These are phyloP conservation scores for Cheilosia impressa DNA, from an alignment of 2,888 invertebrate species.

Conservation along the genomic window DNA sequence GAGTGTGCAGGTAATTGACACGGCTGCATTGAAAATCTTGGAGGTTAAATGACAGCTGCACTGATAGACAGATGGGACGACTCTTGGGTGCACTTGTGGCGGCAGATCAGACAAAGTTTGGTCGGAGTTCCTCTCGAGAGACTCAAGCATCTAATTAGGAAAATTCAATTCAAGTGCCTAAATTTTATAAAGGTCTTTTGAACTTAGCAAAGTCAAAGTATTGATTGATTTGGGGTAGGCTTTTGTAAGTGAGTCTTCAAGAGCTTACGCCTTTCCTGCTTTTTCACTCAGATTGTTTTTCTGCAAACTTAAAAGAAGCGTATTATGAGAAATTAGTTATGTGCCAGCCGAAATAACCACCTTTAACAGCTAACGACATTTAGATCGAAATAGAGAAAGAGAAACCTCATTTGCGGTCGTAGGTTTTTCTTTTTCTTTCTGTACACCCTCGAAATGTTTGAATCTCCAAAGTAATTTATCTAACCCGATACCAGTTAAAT, in stretches of 20 bases:
- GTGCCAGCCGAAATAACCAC: too few relatives aligned
- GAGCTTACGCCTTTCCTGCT: too few relatives aligned
- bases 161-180: not conserved
- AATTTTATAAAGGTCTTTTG: too few relatives aligned
- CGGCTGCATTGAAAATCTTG: not conserved
- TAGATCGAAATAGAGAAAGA: too few relatives aligned
- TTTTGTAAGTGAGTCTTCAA: too few relatives aligned
- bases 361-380: too few relatives aligned
- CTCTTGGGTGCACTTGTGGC: not conserved
- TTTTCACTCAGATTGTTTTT: too few relatives aligned
- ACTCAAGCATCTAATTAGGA: constrained; percentile 18
- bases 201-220: too few relatives aligned
- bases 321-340: too few relatives aligned
- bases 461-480: not conserved
- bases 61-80: not conserved
- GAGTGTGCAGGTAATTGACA: not conserved
- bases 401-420: too few relatives aligned
- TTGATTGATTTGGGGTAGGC: too few relatives aligned
- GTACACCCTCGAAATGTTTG: not conserved
- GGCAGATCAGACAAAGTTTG: not conserved
- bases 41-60: not conserved
- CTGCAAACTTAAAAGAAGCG: too few relatives aligned
- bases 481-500: not conserved
- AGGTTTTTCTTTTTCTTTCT: not conserved
- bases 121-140: not conserved